phyloP scores from a whole-genome alignment of 2,797 vertebrate species.

The Xiphorhynchus erythropygius region DNA sequence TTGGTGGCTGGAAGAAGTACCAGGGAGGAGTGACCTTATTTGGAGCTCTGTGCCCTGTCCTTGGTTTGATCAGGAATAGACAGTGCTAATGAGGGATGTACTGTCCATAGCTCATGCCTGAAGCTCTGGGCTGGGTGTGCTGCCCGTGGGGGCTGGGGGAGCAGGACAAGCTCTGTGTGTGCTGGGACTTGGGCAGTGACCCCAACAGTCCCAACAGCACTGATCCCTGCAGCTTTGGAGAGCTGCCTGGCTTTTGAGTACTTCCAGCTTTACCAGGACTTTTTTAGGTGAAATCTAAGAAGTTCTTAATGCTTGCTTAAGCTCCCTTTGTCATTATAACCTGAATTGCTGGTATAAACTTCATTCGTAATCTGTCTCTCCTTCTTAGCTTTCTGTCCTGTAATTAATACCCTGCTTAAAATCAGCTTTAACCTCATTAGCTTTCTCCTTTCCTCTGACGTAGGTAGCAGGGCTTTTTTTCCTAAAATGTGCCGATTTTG shows the following conservation, averaged over 20 bases:
- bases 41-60: neutral
- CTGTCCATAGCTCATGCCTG: accelerated
- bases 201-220: neutral
- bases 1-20: neutral
- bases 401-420: constrained; percentile 56
- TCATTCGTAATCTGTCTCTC: neutral
- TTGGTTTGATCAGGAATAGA: neutral
- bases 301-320: neutral
- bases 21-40: neutral
- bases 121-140: neutral
- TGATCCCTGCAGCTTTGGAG: neutral
- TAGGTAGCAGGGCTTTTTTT: constrained; percentile 23
- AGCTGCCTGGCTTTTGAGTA: neutral
- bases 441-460: constrained; percentile 49
- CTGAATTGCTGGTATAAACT: constrained; percentile 30
- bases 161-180: accelerated
- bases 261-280: neutral
- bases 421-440: constrained; percentile 55
- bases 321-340: constrained; percentile 11
- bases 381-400: constrained; percentile 47
- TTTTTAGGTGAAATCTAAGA: neutral
- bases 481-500: constrained; percentile 55
- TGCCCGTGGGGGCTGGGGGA: neutral
- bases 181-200: neutral
- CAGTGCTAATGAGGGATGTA: neutral